phyloP scores from a whole-genome alignment of 2,888 invertebrate species.

The Cryptocephalus moraei region DNA sequence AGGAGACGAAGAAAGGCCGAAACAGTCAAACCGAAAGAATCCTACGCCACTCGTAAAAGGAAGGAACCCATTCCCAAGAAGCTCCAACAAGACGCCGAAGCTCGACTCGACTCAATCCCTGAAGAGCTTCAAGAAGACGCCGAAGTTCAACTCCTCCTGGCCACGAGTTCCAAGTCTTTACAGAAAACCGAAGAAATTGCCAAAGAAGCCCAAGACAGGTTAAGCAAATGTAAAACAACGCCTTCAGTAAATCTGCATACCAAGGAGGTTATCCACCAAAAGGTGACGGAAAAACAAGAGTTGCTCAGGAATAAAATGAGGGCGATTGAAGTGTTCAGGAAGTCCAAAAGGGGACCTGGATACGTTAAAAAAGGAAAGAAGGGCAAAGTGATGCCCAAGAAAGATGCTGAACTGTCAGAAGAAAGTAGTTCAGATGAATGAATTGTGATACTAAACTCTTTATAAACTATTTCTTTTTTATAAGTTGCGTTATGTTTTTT shows the following conservation, averaged over 20 bases:
- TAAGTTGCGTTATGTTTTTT: too few species aligned
- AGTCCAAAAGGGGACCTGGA: slow-evolving; percentile 52
- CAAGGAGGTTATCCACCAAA: slow-evolving; percentile 63
- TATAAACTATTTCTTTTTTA: too few species aligned
- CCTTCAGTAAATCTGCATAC: slow-evolving; percentile 15
- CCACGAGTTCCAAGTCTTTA: slow-evolving; percentile 22
- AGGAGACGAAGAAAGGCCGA: slow-evolving; percentile 11
- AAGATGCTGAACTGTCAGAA: slow-evolving; percentile 58
- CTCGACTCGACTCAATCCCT: slow-evolving; percentile 7
- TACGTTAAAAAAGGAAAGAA: slow-evolving; percentile 41
- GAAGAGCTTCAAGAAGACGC: slow-evolving; percentile 21
- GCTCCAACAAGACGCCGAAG: background rate
- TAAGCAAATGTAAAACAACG: slow-evolving; percentile 9
- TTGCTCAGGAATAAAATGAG: slow-evolving; percentile 58
- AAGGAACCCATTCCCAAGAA: background rate
- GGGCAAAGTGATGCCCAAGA: slow-evolving; percentile 40
- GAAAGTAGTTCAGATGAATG: slow-evolving; percentile 12
- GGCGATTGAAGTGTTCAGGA: slow-evolving; percentile 65
- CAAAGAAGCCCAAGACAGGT: slow-evolving; percentile 17
- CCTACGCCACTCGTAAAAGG: slow-evolving; percentile 1
- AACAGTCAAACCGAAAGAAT: slow-evolving; percentile 4
- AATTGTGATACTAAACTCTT: too few species aligned
- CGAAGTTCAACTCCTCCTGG: slow-evolving; percentile 23
- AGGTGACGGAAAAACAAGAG: slow-evolving; percentile 54
- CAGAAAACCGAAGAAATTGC: slow-evolving; percentile 26